Conservation (phyloP, 2,113 vertebrate genomes). For the Micronisus gabar region DNA sequence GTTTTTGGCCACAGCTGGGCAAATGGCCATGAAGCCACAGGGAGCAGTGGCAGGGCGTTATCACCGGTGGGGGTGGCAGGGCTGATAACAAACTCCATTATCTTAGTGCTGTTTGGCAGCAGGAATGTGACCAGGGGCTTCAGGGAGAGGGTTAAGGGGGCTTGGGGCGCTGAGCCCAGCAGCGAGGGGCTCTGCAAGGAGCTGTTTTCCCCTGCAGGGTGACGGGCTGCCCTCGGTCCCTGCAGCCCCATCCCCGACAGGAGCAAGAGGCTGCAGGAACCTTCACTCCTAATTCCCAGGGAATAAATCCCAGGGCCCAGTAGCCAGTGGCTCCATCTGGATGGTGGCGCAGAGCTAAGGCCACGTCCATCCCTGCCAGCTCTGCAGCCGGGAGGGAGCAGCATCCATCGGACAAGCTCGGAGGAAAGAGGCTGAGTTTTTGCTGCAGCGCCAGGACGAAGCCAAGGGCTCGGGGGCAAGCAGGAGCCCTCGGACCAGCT, state of each 20-base stretch:
- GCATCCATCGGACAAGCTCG: accelerated
- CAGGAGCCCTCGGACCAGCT: background rate
- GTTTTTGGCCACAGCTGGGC: background rate
- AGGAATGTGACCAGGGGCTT: background rate
- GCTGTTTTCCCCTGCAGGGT: too few relatives aligned
- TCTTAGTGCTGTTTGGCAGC: background rate
- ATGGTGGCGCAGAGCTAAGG: background rate
- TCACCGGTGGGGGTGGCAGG: background rate
- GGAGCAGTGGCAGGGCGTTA: background rate
- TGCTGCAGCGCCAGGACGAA: background rate
- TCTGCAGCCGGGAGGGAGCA: background rate
- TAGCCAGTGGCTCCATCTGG: background rate
- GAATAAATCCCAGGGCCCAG: too few relatives aligned
- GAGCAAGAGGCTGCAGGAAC: background rate
- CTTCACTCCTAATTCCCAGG: background rate
- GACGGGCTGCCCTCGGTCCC: background rate
- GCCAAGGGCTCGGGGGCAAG: too few relatives aligned
- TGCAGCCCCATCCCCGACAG: background rate
- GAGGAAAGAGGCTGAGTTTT: background rate
- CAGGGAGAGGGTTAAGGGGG: too few relatives aligned
- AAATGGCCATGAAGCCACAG: too few relatives aligned
- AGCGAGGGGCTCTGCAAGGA: background rate
- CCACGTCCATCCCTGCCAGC: accelerated
- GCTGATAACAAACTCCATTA: background rate
- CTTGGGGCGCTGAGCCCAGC: background rate